Evolutionary conservation across 2,797 vertebrate genomes (phyloP), one percentile per base, ranked within the genome.

Genomic region (Novumbra hubbsi): DNA sequence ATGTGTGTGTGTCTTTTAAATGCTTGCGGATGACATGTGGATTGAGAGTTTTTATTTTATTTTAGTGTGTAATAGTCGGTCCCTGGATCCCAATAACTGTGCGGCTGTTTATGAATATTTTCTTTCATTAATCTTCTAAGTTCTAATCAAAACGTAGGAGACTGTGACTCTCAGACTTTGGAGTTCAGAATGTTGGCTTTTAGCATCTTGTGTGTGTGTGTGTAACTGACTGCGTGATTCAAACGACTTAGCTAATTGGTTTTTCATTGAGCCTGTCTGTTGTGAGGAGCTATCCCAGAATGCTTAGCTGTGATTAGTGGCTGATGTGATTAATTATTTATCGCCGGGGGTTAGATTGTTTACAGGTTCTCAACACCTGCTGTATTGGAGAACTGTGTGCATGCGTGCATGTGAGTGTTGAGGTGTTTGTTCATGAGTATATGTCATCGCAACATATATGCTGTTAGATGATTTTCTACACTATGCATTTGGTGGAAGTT

Each of bases 231-330:
- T 88, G 86, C 76, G 86, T 84, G 80, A 90, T 90, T 81, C 85
- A 90, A 86, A 91, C 86, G 86, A 84, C 87, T 90, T 84, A 85
- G 87, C 83, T 92, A 90, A 93, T 92, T 91, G 89, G 76, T 78
- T 85, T 92, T 89, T 88, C 83, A 83, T 85, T 79, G 78, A 41
- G 83, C 72, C 88, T 88, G 87, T 91, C 86, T 90, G 87, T 88
- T 85, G 86, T 77, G 75, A 77, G 80, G 83, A 84, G 80, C 74
- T 52, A 60, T 92, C 88, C 89, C 89, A 92, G 86, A 92, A 92
- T 90, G 83, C 90, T 89, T 90, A 88, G 83, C 89, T 87, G 84
- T 89, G 88, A 92, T 92, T 91, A 92, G 84, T 85, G 80, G 83
- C 86, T 90, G 86, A 91, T 89, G 84, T 86, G 83, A 90, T 91